These are phyloP conservation scores for Drosophila truncata DNA, from an alignment of 1,140 invertebrate species.

Conservation along the genomic window DNA sequence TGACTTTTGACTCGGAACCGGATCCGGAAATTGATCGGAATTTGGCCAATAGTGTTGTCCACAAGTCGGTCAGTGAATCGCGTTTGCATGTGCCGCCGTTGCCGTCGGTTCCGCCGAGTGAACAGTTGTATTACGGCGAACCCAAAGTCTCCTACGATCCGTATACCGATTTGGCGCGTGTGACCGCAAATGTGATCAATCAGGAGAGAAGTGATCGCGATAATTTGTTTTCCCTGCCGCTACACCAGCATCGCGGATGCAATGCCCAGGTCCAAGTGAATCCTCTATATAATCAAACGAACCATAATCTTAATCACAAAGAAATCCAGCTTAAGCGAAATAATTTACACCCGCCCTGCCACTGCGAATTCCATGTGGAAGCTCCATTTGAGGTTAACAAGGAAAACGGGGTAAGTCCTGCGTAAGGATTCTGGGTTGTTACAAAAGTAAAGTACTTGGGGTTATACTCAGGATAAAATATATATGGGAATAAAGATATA, in stretches of 20 bases:
- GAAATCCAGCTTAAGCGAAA: conserved; percentile 4
- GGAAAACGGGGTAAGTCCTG: conserved; percentile 71
- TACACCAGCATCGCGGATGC: conserved; percentile 30
- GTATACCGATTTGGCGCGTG: conserved; percentile 33
- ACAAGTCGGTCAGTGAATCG: conserved; percentile 47
- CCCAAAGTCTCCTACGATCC: conserved; percentile 28
- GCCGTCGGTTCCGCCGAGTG: background rate
- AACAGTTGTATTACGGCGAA: conserved; percentile 16
- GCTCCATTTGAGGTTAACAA: conserved; percentile 40
- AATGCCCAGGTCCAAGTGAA: conserved; percentile 12
- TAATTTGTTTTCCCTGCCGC: conserved; percentile 22
- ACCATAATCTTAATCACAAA: background rate
- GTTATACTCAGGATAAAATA: background rate
- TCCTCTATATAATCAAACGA: background rate
- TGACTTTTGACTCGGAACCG: conserved; percentile 51
- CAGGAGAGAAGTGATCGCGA: conserved; percentile 14
- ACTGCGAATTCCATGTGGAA: conserved; percentile 63
- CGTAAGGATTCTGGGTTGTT: background rate
- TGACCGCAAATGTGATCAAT: conserved; percentile 38
- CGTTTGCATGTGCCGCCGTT: conserved; percentile 14
- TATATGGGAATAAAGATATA: background rate
- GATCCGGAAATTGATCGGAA: conserved; percentile 19
- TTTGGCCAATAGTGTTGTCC: conserved; percentile 15
- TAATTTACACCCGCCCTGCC: conserved; percentile 31
- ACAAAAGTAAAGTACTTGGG: background rate